Base-by-base conservation (phyloP, 2,888 invertebrate genomes). In the Horisme vitalbata region DNA sequence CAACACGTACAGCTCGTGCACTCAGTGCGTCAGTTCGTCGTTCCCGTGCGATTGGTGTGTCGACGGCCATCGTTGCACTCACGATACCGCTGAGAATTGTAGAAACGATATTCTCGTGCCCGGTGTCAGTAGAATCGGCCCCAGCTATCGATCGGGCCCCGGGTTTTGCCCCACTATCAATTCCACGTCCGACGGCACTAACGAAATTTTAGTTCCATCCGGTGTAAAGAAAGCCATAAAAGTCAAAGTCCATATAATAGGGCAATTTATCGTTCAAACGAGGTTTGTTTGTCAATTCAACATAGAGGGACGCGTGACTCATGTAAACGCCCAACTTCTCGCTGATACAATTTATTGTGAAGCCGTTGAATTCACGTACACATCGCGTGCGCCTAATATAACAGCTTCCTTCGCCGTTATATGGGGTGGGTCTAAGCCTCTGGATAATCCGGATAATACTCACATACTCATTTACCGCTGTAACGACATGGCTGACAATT, bases 41-140 rank as follows among this genome's bases (percentile, higher is more conserved):
- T 99, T 98, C 78, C 98, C 99, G 0, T 99, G 99, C 80, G 98
- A 99, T 79, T 98, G 99, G 99, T 99, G 99, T 81, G 97, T 98
- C 12, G 97, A 97, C 75, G 97, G 96, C 7, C 98, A 98, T 83
- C 93, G 97, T 41, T 99, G 99, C 82, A 98, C 98, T 0, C 97
- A 98, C 71, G 97, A 98, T 74, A 96, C 97, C 0, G 97, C 97
- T 5, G 97, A 98, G 83, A 97, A 97, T 80, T 99, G 98, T 80
- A 92, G 96, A 48, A 96, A 97, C 79, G 97, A 98, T 78, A 97
- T 97, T 65, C 91, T 97, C 50, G 97, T 98, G 30, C 97, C 97
- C 27, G 97, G 97, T 34, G 94, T 97, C 51, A 96, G 95, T 83
- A 93, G 97, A 71, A 94, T 96, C 68, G 97, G 97, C 20, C 97